Conservation (phyloP, 2,888 invertebrate species). For the Cerceris rybyensis region DNA sequence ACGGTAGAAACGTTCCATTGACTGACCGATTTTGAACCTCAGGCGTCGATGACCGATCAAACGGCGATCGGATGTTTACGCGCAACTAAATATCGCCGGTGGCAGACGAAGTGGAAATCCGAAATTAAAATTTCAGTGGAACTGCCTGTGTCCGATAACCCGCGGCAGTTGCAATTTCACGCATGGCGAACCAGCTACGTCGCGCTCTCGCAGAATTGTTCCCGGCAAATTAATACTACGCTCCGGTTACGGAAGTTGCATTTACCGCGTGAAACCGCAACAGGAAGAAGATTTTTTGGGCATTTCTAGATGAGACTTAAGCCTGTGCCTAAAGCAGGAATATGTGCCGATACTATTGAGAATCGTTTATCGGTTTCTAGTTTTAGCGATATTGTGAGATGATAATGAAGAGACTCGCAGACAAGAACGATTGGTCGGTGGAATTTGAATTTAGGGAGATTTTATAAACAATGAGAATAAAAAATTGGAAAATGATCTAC, state of each 20-base stretch:
- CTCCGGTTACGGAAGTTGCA: conserved; percentile 4
- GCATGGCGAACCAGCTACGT: conserved; percentile 43
- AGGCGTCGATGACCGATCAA: conserved; percentile 32
- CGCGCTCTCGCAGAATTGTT: conserved; percentile 39
- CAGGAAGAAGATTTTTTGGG: not conserved
- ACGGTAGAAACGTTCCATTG: not conserved
- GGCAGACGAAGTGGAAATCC: conserved; percentile 49
- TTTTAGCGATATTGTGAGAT: too few relatives aligned
- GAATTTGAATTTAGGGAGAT: too few relatives aligned
- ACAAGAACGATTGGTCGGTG: too few relatives aligned
- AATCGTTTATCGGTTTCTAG: too few relatives aligned
- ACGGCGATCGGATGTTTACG: conserved; percentile 49
- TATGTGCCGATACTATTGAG: not conserved
- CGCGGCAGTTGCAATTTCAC: conserved; percentile 61
- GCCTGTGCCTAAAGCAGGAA: not conserved
- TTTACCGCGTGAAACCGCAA: conserved; percentile 15
- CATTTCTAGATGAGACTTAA: not conserved
- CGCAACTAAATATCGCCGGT: conserved; percentile 28
- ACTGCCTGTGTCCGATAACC: conserved; percentile 40
- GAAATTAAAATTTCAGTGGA: conserved; percentile 59
- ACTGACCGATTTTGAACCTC: not conserved
- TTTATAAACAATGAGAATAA: too few relatives aligned
- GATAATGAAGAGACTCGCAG: too few relatives aligned
- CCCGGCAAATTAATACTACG: conserved; percentile 56
- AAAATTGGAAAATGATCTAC: too few relatives aligned